Base-by-base conservation (phyloP, 2,888 invertebrate genomes). In the Eurois occulta region DNA sequence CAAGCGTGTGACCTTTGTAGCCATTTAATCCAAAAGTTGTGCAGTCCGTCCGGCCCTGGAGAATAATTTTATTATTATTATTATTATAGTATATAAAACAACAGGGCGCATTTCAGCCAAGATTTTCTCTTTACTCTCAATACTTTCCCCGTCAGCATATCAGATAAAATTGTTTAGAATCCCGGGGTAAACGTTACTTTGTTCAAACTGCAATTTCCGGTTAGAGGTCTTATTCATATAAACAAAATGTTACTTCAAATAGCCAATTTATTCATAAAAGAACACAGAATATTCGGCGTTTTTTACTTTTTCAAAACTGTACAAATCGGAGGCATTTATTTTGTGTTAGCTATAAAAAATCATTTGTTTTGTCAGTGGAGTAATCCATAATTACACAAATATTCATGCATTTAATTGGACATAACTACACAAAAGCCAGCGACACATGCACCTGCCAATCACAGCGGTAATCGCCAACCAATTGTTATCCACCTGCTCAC, bases 361-460 rank as follows among this genome's bases (percentile, higher is more conserved):
- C 11, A 41, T 41, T 41, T 41, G 11, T 60, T 32, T 18, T 8
- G 3, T 32, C 58, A 28, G 28, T 28, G 1, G 4, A 60, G n/a
- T 16, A n/a, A n/a, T 16, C 4, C 16, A n/a, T 65, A 65, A 41
- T 16, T n/a, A 4, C 24, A 65, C 41, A 65, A 65, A 65, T 21
- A 60, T 60, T 60, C 32, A 60, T 32, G 10, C 16, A n/a, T n/a
- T 41, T 65, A 41, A 65, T 65, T n/a, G n/a, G 16, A n/a, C 16
- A 2, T 7, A 38, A n/a, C 64, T 16, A 65, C n/a, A 41, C 28
- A 41, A 43, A 72, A 52, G 0, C 73, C 3, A 35, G 11, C 18
- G 41, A 35, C 24, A 77, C 24, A 71, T 55, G 28, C 71, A 64
- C 52, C 72, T 55, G 66, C n/a, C 83, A 83, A 48, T 78, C 83